Base-by-base conservation (phyloP, 1,140 invertebrate species). In the Calosoma granatense region DNA sequence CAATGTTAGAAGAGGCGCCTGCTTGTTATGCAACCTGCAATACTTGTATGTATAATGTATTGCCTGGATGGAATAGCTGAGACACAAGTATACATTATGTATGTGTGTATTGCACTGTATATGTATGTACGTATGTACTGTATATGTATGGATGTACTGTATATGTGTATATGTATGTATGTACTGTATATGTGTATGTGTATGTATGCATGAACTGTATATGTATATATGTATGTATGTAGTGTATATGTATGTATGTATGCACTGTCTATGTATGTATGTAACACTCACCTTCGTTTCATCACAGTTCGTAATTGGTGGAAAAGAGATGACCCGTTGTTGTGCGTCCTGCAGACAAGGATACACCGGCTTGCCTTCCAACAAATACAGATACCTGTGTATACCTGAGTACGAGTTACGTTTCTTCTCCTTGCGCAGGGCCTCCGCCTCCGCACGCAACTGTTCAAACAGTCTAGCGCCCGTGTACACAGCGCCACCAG, bases 241-340 rank as follows among this genome's bases (percentile, higher is more conserved):
- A 30, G 14, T 6, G 4, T 30, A 30, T 6, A 30, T n/a, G n/a
- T n/a, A n/a, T n/a, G n/a, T n/a, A n/a, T n/a, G n/a, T n/a, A n/a
- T n/a, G n/a, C n/a, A n/a, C 4, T 30, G 6, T 20, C 51, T 56
- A 15, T 56, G 20, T 26, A 20, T 51, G 12, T 51, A 1, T 39
- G 22, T 20, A 21, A 56, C 51, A 56, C 20, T 65, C 71, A 86
- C 84, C 75, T 90, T 91, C 2, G 87, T 85, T 60, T 80, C 72
- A 43, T 90, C 86, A 63, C 84, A 81, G 70, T 92, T 92, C 14
- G 88, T 90, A 51, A 92, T 86, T 1, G 89, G 89, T 53, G 89
- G 88, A 67, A 92, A 86, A 19, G 88, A 90, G 60, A 92, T 83
- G 1, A 88, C 84, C 56, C 74, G 76, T 2, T 76, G 75, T 17